Conservation (phyloP, 2,797 vertebrate genomes). For the Sebastes diaconus region DNA sequence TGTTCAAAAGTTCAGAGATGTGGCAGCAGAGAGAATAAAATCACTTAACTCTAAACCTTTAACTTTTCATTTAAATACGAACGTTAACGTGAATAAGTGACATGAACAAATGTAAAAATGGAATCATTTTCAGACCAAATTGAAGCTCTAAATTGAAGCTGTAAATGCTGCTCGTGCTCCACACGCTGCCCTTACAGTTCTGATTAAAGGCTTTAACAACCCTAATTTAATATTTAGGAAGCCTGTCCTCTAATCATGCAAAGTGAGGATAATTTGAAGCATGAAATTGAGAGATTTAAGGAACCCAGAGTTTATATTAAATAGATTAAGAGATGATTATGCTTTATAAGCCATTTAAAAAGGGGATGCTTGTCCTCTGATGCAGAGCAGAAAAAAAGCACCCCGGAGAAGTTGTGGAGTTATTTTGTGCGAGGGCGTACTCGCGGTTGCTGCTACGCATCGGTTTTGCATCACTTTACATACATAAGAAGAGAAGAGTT, state of each 20-base stretch:
- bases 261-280: slow-evolving; percentile 38
- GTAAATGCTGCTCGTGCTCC: background rate
- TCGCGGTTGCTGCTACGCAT: slow-evolving; percentile 15
- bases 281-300: slow-evolving; percentile 48
- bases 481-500: slow-evolving; percentile 13
- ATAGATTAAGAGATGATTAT: slow-evolving; percentile 35
- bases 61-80: background rate
- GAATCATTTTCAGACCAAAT: background rate
- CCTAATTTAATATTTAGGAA: slow-evolving; percentile 29
- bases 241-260: slow-evolving; percentile 14
- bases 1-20: background rate
- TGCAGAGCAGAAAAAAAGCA: background rate
- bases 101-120: background rate
- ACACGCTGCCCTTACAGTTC: slow-evolving; percentile 1
- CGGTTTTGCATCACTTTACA: slow-evolving; percentile 57
- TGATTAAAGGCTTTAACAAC: slow-evolving; percentile 21
- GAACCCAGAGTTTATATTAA: slow-evolving; percentile 22
- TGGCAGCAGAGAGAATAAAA: background rate
- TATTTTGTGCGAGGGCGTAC: slow-evolving; percentile 31
- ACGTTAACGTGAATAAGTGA: background rate
- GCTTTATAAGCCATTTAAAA: slow-evolving; percentile 13
- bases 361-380: background rate
- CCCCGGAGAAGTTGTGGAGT: background rate
- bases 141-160: background rate
- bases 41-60: background rate